These are phyloP conservation scores for Stegodyphus mimosarum DNA, from an alignment of 1,140 invertebrate genomes.

Conservation along the genomic window DNA sequence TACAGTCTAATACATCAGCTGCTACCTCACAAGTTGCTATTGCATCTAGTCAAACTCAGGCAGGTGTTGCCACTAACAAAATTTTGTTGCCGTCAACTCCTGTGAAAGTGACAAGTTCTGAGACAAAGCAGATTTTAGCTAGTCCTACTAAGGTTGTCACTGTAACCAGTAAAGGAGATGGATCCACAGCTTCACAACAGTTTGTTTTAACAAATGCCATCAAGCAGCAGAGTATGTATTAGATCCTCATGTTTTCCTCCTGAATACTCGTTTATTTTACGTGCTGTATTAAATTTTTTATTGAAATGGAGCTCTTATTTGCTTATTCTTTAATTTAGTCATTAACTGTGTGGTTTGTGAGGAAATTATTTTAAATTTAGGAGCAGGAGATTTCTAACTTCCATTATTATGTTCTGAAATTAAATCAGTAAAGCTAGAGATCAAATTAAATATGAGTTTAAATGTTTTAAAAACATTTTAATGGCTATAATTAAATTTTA, in stretches of 20 bases:
- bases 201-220: slow-evolving; percentile 55
- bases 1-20: slow-evolving; percentile 14
- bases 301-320: neutral
- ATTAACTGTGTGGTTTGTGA: neutral
- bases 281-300: neutral
- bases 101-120: slow-evolving; percentile 20
- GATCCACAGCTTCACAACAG: slow-evolving; percentile 5
- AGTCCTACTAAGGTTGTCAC: slow-evolving; percentile 49
- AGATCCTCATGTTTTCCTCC: neutral
- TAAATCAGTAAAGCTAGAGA: neutral
- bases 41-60: slow-evolving; percentile 12
- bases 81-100: slow-evolving; percentile 33
- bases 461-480: too few relatives aligned
- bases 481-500: neutral
- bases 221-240: slow-evolving; percentile 50
- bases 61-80: neutral
- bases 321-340: neutral
- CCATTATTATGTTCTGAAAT: neutral
- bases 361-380: neutral
- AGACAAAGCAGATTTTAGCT: slow-evolving; percentile 33
- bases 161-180: slow-evolving; percentile 33
- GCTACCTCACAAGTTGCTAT: slow-evolving; percentile 26
- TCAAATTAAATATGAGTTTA: too few relatives aligned
- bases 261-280: neutral
- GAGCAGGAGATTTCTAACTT: neutral